A percentile compares a stretch with the other conserved stretches of the same genome.
These are phyloP conservation scores for Agonopterix arenella DNA, from an alignment of 2,888 invertebrate species.

Conservation along the genomic window DNA sequence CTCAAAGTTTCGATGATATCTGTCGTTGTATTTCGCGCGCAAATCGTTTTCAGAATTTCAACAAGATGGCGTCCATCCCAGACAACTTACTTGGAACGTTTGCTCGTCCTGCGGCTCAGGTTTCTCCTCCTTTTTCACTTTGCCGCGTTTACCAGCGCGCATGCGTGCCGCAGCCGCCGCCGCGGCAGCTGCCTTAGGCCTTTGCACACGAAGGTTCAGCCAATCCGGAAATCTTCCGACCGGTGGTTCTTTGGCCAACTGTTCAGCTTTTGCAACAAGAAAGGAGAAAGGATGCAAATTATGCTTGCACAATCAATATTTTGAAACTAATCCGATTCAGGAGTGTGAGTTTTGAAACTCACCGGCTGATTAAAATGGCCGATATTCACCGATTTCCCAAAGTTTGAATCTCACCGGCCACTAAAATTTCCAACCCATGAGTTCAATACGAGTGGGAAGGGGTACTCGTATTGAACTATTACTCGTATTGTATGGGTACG, in stretches of 20 bases:
- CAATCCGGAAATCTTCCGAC: slow-evolving; percentile 62
- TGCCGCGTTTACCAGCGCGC: slow-evolving; percentile 54
- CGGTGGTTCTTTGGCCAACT: slow-evolving; percentile 66
- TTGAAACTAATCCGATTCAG: no score
- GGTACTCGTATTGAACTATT: no score
- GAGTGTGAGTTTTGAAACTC: no score
- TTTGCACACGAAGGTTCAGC: slow-evolving; percentile 61
- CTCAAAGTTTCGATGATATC: background rate
- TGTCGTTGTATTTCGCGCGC: background rate
- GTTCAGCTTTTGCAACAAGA: slow-evolving; percentile 49
- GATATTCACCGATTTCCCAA: no score
- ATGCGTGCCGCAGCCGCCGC: slow-evolving; percentile 39
- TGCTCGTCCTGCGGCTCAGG: slow-evolving; percentile 31
- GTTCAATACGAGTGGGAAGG: no score
- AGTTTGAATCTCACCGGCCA: no score
- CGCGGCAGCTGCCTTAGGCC: slow-evolving; percentile 41
- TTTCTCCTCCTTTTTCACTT: slow-evolving; percentile 32
- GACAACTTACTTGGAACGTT: slow-evolving; percentile 55
- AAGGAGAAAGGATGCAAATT: no score
- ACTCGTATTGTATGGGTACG: no score
- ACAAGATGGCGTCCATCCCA: background rate
- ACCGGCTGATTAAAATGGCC: no score
- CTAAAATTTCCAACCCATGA: no score
- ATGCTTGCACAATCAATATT: no score
- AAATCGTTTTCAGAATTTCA: background rate